phyloP scores from a whole-genome alignment of 1,140 invertebrate genomes.

The Aphidius gifuensis region DNA sequence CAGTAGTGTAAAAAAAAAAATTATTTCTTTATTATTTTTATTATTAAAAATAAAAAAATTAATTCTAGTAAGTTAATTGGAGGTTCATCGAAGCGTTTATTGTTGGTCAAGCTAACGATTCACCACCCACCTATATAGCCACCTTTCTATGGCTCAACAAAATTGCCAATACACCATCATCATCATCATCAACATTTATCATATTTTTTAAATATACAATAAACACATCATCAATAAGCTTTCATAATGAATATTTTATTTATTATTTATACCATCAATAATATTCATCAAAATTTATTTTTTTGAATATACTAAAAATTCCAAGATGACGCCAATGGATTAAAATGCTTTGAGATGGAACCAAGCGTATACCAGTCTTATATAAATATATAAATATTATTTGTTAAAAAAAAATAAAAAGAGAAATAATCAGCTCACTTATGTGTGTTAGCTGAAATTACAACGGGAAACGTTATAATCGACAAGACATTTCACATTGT shows the following conservation, averaged over 20 bases:
- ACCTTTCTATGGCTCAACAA: background rate
- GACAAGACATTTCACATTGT: too few relatives aligned
- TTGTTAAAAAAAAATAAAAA: slow-evolving; percentile 43
- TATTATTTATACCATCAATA: background rate
- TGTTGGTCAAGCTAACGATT: slow-evolving; percentile 3
- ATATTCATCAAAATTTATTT: background rate
- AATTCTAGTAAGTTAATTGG: slow-evolving; percentile 23
- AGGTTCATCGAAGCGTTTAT: slow-evolving; percentile 25
- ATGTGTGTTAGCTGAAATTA: too few relatives aligned
- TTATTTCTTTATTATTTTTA: slow-evolving; percentile 38
- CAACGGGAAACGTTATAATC: too few relatives aligned
- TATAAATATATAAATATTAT: slow-evolving; percentile 53
- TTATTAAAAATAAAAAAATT: too few relatives aligned
- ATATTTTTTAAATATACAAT: too few relatives aligned
- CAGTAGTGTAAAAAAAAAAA: slow-evolving; percentile 46
- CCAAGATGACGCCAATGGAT: slow-evolving; percentile 43
- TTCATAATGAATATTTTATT: background rate
- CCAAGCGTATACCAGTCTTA: slow-evolving; percentile 44
- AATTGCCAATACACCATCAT: too few relatives aligned
- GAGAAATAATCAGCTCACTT: too few relatives aligned
- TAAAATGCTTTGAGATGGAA: slow-evolving; percentile 54
- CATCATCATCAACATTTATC: background rate
- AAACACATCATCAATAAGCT: too few relatives aligned
- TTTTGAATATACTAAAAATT: slow-evolving; percentile 15
- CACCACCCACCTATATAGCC: background rate